Evolutionary conservation across 2,888 invertebrate genomes (phyloP), one percentile per base, ranked within the genome.

Genomic region (Podabrus alpinus): DNA sequence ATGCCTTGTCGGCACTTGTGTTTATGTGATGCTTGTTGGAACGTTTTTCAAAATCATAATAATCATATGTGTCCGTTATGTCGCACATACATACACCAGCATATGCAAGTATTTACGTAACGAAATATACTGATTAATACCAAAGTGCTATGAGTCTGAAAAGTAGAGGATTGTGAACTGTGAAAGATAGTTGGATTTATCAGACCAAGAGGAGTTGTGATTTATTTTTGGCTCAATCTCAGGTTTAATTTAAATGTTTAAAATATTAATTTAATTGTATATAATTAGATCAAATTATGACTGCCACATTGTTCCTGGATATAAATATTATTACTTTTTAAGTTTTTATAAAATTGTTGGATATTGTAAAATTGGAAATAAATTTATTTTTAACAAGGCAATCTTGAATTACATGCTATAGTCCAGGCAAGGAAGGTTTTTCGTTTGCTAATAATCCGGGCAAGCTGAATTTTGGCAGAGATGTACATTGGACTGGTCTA

Each of bases 1-100:
- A 81, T 90, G 71, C 90, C 90, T 0, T 91, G 91, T 80, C 87
- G 89, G 15, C 91, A 91, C 86, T 87, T 91, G 16, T 90, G 90
- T 79, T 83, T 90, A 59, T 91, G 91, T 80, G 85, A 85, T 25
- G 89, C 89, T 78, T 91, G 91, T 79, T 89, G 88, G 77, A 82
- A 86, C 77, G 84, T 87, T n/a, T 82, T 90, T 3, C 88, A 88
- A 85, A 45, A 45, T n/a, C 86, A 87, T 17, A 89, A 88, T 81
- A 89, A 88, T 83, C 86, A 88, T 17, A 89, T 88, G 75, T 90
- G 90, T 78, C 90, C 90, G 9, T 88, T 90, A 76, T 90, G 90
- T 80, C 87, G 90, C 82, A 89, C 88, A 80, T 88, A 88, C 82
- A 89, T 90, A 79, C 89, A 89, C 80, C 89, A 88, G 80, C 89